phyloP scores from a whole-genome alignment of 2,113 vertebrate species.

The Gnathochromis pfefferi region DNA sequence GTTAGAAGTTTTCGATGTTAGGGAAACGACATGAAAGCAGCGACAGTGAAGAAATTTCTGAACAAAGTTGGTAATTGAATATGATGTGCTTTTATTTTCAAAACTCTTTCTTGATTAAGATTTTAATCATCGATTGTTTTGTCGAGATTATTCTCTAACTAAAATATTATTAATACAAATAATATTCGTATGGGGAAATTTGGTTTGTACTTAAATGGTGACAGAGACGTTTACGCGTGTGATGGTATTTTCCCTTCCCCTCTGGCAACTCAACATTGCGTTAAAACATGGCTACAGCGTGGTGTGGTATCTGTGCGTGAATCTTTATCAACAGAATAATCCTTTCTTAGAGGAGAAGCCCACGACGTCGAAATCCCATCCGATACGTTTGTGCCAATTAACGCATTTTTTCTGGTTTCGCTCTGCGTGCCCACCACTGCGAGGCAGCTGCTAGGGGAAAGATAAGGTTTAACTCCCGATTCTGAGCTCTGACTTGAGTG shows the following conservation, averaged over 20 bases:
- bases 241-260: neutral
- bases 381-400: slow-evolving; percentile 4
- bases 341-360: neutral
- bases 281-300: neutral
- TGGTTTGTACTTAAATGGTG: neutral
- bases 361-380: neutral
- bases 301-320: neutral
- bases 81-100: neutral
- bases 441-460: slow-evolving; percentile 13
- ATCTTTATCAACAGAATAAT: neutral
- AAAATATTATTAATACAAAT: neutral
- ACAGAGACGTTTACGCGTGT: neutral
- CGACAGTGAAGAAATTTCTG: neutral
- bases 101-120: neutral
- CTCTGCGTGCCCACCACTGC: slow-evolving; percentile 3
- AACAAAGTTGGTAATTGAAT: neutral
- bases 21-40: neutral
- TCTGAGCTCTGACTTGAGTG: slow-evolving; percentile 3
- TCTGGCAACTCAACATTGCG: neutral
- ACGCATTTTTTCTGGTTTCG: slow-evolving; percentile 9
- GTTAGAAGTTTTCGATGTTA: neutral
- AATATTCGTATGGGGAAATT: neutral
- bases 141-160: neutral
- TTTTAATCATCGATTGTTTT: neutral
- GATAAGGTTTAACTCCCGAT: slow-evolving; percentile 43